Conservation (phyloP, 2,888 invertebrate species). For the Nemoura dubitans region DNA sequence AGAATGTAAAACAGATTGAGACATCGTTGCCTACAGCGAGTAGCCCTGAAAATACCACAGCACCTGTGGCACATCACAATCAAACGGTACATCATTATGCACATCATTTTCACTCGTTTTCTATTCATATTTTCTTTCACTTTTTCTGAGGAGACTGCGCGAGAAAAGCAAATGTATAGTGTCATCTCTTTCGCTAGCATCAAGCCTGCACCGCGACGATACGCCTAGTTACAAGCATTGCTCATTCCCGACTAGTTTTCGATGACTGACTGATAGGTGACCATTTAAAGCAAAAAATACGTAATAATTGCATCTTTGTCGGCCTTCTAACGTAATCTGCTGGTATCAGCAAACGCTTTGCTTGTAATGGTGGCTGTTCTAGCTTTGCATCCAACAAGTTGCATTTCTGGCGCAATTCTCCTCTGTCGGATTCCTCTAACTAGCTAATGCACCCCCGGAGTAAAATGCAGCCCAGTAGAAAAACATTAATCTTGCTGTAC, state of each 20-base stretch:
- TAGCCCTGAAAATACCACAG: slow-evolving; percentile 20
- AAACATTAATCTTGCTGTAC: background rate
- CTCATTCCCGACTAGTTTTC: background rate
- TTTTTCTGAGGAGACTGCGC: background rate
- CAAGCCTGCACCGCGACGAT: background rate
- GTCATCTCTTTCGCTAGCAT: no score
- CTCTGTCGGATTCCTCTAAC: background rate
- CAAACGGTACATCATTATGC: slow-evolving; percentile 34
- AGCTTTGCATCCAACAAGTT: background rate
- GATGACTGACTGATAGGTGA: background rate
- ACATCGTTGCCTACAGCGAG: background rate
- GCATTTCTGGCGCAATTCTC: background rate
- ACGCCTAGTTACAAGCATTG: background rate
- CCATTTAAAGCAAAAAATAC: no score
- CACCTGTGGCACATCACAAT: slow-evolving; percentile 35
- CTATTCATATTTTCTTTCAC: background rate
- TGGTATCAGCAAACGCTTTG: background rate
- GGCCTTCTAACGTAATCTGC: no score
- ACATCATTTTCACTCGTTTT: background rate
- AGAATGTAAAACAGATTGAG: background rate
- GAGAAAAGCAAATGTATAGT: background rate
- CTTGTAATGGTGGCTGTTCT: background rate
- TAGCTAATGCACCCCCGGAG: background rate
- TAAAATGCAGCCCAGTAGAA: background rate
- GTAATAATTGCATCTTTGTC: no score